phyloP scores from a whole-genome alignment of 2,888 invertebrate species.

The Drosophila imparisetae region DNA sequence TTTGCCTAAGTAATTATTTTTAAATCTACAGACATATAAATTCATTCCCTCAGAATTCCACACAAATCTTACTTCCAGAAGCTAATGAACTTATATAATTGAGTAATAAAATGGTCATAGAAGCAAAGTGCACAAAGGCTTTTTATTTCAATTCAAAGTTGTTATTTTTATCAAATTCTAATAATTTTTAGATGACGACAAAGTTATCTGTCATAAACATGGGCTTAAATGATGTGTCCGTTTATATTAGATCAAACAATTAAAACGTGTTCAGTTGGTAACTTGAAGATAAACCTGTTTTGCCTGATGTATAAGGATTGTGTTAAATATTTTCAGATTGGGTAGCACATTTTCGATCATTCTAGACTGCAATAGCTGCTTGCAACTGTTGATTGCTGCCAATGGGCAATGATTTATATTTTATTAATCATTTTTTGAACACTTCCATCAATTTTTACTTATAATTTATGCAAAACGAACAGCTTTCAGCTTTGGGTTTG shows the following conservation, averaged over 20 bases:
- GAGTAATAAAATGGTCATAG: not conserved
- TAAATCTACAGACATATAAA: not conserved
- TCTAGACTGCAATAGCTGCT: slow-evolving; percentile 6
- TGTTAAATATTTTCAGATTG: slow-evolving; percentile 24
- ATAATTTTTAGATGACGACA: not conserved
- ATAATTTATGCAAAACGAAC: slow-evolving; percentile 67
- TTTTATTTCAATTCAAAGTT: not conserved
- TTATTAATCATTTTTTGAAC: slow-evolving; percentile 55
- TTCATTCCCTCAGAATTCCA: not conserved
- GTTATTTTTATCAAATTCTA: not conserved
- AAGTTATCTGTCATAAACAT: slow-evolving; percentile 1
- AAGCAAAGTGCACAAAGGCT: not conserved
- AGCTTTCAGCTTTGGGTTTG: slow-evolving; percentile 38
- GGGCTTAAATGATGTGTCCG: not conserved
- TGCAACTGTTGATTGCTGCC: slow-evolving; percentile 10
- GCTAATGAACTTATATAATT: not conserved
- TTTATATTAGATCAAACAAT: not conserved
- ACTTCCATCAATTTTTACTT: slow-evolving; percentile 62
- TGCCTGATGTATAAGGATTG: not conserved
- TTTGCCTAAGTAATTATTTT: not conserved
- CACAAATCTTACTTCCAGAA: not conserved
- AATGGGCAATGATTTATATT: slow-evolving; percentile 54
- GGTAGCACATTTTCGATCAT: slow-evolving; percentile 45
- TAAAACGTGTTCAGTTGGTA: slow-evolving; percentile 12
- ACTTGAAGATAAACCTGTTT: slow-evolving; percentile 29